phyloP scores from a whole-genome alignment of 2,797 vertebrate species.

The Phyllotis vaccarum region DNA sequence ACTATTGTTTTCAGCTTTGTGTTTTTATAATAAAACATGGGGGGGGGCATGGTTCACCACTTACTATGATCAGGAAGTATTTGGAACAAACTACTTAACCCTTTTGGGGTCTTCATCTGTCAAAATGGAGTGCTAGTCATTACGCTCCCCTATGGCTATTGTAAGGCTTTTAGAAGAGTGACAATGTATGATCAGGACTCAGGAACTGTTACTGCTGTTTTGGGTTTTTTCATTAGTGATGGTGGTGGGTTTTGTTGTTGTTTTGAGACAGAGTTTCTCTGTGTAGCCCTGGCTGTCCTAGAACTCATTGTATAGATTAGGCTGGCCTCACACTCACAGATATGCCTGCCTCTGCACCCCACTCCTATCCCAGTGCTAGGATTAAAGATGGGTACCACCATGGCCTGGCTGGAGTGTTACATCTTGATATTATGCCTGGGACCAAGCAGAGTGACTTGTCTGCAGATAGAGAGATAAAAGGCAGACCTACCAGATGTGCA shows the following conservation, averaged over 20 bases:
- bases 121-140: too few relatives aligned
- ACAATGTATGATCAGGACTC: neutral
- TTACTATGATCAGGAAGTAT: neutral
- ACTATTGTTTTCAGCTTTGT: too few relatives aligned
- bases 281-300: neutral
- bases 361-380: neutral
- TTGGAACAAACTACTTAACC: neutral
- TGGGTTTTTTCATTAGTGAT: too few relatives aligned
- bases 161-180: neutral
- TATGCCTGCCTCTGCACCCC: neutral
- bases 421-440: neutral
- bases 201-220: neutral
- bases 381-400: neutral
- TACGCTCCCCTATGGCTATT: neutral
- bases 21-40: neutral
- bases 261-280: neutral
- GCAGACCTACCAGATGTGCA: neutral
- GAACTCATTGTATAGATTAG: neutral
- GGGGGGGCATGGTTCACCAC: neutral
- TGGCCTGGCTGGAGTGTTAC: neutral
- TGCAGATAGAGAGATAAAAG: neutral
- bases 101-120: neutral
- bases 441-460: neutral
- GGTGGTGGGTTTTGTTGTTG: neutral
- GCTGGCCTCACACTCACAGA: neutral